Conservation (phyloP, 64 coral and sea anemone genomes). For the Montipora foliosa region DNA sequence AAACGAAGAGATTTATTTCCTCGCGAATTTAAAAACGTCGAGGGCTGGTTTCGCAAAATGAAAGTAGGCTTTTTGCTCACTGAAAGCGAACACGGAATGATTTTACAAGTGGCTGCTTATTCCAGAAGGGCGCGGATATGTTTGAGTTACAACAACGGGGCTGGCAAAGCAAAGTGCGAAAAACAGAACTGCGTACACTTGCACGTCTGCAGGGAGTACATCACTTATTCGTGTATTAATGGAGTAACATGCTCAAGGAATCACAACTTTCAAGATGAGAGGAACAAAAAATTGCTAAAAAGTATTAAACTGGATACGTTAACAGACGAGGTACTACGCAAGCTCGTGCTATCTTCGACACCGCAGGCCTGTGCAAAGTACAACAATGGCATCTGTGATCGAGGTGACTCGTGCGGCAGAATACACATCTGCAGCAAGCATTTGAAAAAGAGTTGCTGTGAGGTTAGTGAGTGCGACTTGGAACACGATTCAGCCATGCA, state of each 20-base stretch:
- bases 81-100: constrained; percentile 49
- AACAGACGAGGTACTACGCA: constrained; percentile 41
- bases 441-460: constrained; percentile 5
- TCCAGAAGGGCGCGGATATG: constrained; percentile 49
- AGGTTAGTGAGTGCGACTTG: background rate
- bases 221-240: constrained; percentile 30
- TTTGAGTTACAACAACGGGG: constrained; percentile 36
- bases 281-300: constrained; percentile 33
- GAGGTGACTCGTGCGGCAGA: constrained; percentile 17
- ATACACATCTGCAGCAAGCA: constrained; percentile 49
- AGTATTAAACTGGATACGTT: constrained; percentile 45
- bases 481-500: constrained; percentile 10
- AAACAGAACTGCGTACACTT: constrained; percentile 53
- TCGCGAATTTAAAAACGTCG: constrained; percentile 22
- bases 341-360: constrained; percentile 47
- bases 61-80: constrained; percentile 42
- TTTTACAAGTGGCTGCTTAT: constrained; percentile 50
- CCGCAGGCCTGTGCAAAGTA: constrained; percentile 63
- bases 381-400: constrained; percentile 48
- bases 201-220: constrained; percentile 69
- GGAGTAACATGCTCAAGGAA: constrained; percentile 58
- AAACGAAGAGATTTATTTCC: constrained; percentile 57
- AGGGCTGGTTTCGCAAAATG: constrained; percentile 58
- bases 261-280: constrained; percentile 61
- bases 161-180: background rate